Evolutionary conservation across 2,888 invertebrate genomes (phyloP).

Genomic region (Ypsolopha sequella): DNA sequence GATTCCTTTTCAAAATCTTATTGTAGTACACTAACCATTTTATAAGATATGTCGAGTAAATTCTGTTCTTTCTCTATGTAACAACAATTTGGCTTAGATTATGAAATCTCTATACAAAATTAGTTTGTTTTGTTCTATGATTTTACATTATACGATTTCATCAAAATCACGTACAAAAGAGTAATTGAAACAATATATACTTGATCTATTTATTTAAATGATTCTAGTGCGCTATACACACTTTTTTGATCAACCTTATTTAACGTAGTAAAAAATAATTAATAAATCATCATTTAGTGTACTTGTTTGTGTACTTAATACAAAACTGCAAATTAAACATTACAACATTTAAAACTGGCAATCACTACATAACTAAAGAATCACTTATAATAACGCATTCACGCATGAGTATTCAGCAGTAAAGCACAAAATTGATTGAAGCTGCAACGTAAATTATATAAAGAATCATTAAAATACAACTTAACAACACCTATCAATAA

Average conservation of each 20-base stretch:
- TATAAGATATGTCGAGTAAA: slow-evolving; percentile 71
- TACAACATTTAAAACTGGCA: slow-evolving; percentile 23
- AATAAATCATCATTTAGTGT: slow-evolving; percentile 54
- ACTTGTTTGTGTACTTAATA: slow-evolving; percentile 65
- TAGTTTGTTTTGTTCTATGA: slow-evolving; percentile 33
- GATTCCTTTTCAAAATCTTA: slow-evolving; percentile 59
- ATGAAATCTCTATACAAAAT: slow-evolving; percentile 45
- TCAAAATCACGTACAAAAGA: slow-evolving; percentile 37
- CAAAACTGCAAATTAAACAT: slow-evolving; percentile 53
- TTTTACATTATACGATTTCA: slow-evolving; percentile 29
- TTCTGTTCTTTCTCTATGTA: slow-evolving; percentile 67
- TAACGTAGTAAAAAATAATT: slow-evolving; percentile 11
- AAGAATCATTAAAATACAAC: slow-evolving; percentile 20
- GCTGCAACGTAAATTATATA: slow-evolving; percentile 63
- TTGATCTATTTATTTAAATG: slow-evolving; percentile 14
- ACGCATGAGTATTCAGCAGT: slow-evolving; percentile 69
- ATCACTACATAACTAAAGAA: slow-evolving; percentile 40
- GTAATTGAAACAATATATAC: slow-evolving; percentile 18
- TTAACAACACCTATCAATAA: slow-evolving; percentile 28
- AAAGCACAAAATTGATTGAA: slow-evolving; percentile 67
- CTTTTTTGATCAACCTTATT: not conserved
- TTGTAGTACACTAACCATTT: slow-evolving; percentile 71
- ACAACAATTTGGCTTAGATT: slow-evolving; percentile 62
- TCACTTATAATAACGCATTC: slow-evolving; percentile 57
- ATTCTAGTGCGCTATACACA: not conserved